Conservation (phyloP, 2,888 invertebrate species). For the Falcaria lacertinaria region DNA sequence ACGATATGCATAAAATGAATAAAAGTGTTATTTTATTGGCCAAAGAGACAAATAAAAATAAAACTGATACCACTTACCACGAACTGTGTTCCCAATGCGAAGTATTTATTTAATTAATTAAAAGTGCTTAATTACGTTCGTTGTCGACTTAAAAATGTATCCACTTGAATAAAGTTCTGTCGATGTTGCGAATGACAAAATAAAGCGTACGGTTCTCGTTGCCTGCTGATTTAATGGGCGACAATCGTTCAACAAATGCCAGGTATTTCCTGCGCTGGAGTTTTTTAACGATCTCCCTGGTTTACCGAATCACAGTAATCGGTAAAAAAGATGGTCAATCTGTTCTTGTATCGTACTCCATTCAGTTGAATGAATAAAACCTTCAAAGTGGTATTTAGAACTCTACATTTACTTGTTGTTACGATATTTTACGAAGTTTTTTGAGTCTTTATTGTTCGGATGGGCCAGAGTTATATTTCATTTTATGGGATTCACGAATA, state of each 20-base stretch:
- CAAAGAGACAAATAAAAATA: no score
- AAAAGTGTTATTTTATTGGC: no score
- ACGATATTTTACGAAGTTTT: no score
- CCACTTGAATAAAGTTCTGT: not conserved
- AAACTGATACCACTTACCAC: not conserved
- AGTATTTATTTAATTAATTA: not conserved
- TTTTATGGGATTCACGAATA: no score
- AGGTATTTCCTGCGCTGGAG: conserved; percentile 28
- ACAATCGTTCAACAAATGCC: conserved; percentile 10
- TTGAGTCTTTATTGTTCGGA: no score
- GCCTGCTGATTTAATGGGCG: conserved; percentile 21
- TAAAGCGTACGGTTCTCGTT: conserved; percentile 29
- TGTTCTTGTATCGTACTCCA: not conserved
- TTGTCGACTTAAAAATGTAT: not conserved
- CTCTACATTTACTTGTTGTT: no score
- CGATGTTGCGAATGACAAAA: conserved; percentile 11
- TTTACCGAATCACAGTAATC: not conserved
- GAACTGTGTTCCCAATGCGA: not conserved
- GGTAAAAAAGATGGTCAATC: not conserved
- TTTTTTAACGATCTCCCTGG: conserved; percentile 12
- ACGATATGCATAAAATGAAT: no score
- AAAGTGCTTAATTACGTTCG: not conserved
- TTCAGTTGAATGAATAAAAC: not conserved
- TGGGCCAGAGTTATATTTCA: no score
- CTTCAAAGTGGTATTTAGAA: no score